Percentiles rank a stretch among this genome's conserved stretches.
These are phyloP conservation scores for Triops longicaudatus DNA, from an alignment of 1,140 invertebrate genomes.

Conservation along the genomic window DNA sequence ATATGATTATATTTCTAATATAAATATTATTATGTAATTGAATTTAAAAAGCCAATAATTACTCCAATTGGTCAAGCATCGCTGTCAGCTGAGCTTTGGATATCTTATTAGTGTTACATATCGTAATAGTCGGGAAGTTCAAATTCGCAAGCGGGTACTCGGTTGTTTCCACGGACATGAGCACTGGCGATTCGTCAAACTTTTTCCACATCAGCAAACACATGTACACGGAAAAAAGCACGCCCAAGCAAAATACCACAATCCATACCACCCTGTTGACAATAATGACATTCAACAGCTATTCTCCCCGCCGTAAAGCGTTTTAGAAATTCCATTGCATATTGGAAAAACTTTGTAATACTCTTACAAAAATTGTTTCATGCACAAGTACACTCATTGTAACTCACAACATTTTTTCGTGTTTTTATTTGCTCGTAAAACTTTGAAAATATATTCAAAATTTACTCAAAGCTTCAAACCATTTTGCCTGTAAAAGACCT, in stretches of 20 bases:
- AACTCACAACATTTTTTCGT: no score
- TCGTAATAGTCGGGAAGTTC: constrained; percentile 31
- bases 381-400: no score
- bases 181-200: constrained; percentile 24
- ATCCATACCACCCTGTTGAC: constrained; percentile 19
- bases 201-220: constrained; percentile 24
- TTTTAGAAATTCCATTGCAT: no score
- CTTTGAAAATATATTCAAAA: no score
- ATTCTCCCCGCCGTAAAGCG: not conserved
- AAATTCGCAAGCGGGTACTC: constrained; percentile 24
- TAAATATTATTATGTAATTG: not conserved
- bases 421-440: no score
- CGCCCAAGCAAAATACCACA: constrained; percentile 19
- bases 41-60: not conserved
- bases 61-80: constrained; percentile 21
- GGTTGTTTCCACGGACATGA: constrained; percentile 24
- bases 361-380: no score
- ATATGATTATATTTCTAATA: not conserved
- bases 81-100: constrained; percentile 23
- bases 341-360: no score
- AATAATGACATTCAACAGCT: not conserved
- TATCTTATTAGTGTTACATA: constrained; percentile 27
- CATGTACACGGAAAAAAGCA: constrained; percentile 22
- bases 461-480: no score
- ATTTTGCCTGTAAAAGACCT: no score